phyloP scores from a whole-genome alignment of 2,113 vertebrate species.

The Toxostoma redivivum region DNA sequence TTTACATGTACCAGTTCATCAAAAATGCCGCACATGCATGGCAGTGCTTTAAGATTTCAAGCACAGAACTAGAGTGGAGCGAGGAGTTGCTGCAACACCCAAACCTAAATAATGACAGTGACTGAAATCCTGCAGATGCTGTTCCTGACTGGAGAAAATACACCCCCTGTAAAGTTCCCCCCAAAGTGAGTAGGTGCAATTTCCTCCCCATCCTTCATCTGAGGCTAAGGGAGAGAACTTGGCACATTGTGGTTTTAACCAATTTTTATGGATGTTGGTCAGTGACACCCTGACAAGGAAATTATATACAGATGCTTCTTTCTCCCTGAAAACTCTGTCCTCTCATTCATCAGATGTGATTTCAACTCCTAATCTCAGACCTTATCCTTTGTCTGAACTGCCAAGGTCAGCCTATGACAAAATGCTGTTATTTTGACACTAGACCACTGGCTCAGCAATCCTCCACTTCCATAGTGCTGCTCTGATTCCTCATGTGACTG shows the following conservation, averaged over 20 bases:
- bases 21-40: background rate
- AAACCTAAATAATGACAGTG: background rate
- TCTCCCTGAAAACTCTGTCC: background rate
- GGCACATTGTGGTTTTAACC: background rate
- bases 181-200: background rate
- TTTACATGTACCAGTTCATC: background rate
- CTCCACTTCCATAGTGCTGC: background rate
- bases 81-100: background rate
- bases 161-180: fast-evolving
- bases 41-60: background rate
- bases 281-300: background rate
- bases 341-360: background rate
- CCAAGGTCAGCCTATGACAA: background rate
- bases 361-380: background rate
- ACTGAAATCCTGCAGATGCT: background rate
- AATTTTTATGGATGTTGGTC: background rate
- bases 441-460: background rate
- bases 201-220: background rate
- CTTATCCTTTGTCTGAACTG: background rate
- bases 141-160: background rate
- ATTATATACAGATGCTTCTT: background rate
- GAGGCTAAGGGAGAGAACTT: background rate
- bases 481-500: background rate
- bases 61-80: background rate
- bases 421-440: background rate